phyloP scores from a whole-genome alignment of 1,140 invertebrate genomes.

The Adelges cooleyi region DNA sequence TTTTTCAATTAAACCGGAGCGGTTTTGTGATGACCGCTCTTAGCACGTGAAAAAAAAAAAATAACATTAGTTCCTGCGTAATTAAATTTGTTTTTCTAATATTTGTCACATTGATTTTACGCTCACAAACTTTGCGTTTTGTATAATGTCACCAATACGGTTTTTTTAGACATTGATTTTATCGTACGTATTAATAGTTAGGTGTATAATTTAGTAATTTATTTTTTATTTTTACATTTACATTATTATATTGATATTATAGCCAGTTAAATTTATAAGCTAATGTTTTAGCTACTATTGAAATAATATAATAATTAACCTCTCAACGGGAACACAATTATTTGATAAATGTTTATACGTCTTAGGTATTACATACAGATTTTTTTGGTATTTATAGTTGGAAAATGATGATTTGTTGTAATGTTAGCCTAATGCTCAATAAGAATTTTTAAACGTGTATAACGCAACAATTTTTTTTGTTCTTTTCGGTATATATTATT shows the following conservation, averaged over 20 bases:
- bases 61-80: constrained; percentile 21
- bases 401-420: constrained; percentile 15
- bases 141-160: constrained; percentile 1
- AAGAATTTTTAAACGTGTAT: constrained; percentile 21
- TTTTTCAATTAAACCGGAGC: too few relatives aligned
- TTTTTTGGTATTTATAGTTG: constrained; percentile 19
- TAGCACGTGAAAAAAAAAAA: too few relatives aligned
- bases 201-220: constrained; percentile 12
- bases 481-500: too few relatives aligned
- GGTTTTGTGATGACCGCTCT: neutral
- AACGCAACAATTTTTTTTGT: too few relatives aligned
- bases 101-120: constrained; percentile 15
- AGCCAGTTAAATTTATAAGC: constrained; percentile 5
- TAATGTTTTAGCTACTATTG: constrained; percentile 19
- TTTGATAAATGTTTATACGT: constrained; percentile 22
- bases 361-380: constrained; percentile 10
- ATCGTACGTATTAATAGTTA: neutral
- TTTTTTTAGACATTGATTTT: neutral
- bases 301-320: constrained; percentile 6
- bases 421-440: constrained; percentile 27
- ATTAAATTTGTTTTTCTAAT: constrained; percentile 12
- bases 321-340: constrained; percentile 3
- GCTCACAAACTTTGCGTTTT: constrained; percentile 12
- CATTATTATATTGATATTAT: neutral
- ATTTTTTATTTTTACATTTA: constrained; percentile 26